phyloP scores from a whole-genome alignment of 1,140 invertebrate species.

The Philaenus spumarius region DNA sequence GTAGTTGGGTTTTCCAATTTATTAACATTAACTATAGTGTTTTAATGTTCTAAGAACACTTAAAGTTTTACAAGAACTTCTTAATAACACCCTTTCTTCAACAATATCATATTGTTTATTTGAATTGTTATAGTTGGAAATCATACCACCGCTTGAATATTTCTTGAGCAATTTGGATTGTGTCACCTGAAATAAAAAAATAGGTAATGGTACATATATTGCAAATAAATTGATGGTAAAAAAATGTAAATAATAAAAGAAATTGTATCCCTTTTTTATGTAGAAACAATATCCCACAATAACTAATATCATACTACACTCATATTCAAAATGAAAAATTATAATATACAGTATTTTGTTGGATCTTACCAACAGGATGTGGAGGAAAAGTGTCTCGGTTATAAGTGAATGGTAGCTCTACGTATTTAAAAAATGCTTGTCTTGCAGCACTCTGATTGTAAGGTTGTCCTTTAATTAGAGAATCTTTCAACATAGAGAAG shows the following conservation, averaged over 20 bases:
- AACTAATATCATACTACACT: too few relatives aligned
- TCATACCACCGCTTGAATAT: conserved; percentile 5
- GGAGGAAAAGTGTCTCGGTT: background rate
- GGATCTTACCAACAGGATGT: conserved; percentile 1
- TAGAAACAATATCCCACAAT: too few relatives aligned
- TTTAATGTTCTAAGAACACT: too few relatives aligned
- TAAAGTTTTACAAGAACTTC: too few relatives aligned
- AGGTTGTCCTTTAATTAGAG: conserved; percentile 41
- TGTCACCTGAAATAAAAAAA: conserved; percentile 5
- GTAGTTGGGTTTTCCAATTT: too few relatives aligned
- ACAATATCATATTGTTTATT: too few relatives aligned
- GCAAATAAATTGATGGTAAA: background rate
- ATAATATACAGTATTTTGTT: background rate
- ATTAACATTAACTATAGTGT: too few relatives aligned
- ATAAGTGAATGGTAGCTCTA: conserved; percentile 61
- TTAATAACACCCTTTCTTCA: too few relatives aligned
- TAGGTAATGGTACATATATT: background rate
- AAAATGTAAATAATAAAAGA: background rate
- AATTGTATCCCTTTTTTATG: background rate
- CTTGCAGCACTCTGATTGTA: conserved; percentile 47
- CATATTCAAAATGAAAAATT: background rate
- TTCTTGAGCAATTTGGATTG: conserved; percentile 3
- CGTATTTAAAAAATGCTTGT: conserved; percentile 48
- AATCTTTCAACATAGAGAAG: conserved; percentile 45
- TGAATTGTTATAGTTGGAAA: background rate